Evolutionary conservation across 2,113 vertebrate genomes (phyloP).

Genomic region (Saguinus imperator): DNA sequence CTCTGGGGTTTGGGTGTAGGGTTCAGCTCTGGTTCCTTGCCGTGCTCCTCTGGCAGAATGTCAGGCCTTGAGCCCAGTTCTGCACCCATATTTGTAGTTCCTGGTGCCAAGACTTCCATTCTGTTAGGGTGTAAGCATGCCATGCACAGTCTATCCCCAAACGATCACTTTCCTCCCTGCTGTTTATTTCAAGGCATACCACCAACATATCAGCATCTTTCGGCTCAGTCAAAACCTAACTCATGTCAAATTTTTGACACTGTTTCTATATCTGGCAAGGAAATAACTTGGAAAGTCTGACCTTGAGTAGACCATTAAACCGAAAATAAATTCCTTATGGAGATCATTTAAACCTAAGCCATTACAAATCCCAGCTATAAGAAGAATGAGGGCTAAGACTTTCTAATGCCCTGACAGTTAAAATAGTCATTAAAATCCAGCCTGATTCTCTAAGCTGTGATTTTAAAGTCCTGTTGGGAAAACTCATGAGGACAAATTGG

Average conservation of each 20-base stretch:
- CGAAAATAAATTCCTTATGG: slow-evolving; percentile 68
- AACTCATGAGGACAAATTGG: background rate
- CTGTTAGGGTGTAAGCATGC: rapidly evolving
- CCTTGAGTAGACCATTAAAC: slow-evolving; percentile 50
- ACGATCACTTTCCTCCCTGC: background rate
- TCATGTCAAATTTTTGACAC: background rate
- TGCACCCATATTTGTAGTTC: background rate
- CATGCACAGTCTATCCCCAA: background rate
- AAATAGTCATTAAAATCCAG: slow-evolving; percentile 42
- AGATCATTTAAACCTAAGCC: slow-evolving; percentile 60
- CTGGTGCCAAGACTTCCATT: background rate
- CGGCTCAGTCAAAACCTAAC: background rate
- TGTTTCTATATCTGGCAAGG: slow-evolving; percentile 44
- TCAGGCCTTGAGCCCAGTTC: background rate
- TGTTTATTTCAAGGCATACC: background rate
- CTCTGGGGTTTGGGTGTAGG: background rate
- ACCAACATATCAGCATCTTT: background rate
- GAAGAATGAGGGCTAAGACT: slow-evolving; percentile 29
- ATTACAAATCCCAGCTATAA: slow-evolving; percentile 52
- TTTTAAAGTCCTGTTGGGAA: slow-evolving; percentile 51
- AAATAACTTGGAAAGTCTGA: slow-evolving; percentile 48
- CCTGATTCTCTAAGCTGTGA: slow-evolving; percentile 2
- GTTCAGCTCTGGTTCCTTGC: background rate
- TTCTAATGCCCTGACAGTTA: slow-evolving; percentile 50
- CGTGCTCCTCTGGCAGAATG: background rate